These are phyloP conservation scores for Xerus inauris DNA, from an alignment of 2,113 vertebrate genomes.

Conservation along the genomic window DNA sequence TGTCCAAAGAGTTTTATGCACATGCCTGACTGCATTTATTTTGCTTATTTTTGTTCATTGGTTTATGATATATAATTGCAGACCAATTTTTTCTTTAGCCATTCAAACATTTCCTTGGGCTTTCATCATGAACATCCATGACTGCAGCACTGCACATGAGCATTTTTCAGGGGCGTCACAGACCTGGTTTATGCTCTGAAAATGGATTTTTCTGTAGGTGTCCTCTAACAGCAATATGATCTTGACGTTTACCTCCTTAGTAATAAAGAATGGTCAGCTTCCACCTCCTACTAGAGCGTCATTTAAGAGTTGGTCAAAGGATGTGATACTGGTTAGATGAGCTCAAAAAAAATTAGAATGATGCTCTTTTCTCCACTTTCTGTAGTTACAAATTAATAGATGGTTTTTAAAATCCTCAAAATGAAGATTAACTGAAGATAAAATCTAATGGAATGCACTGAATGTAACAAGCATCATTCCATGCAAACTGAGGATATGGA, in stretches of 20 bases:
- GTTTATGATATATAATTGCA: background rate
- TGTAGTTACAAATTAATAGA: background rate
- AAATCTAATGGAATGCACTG: background rate
- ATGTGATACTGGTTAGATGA: background rate
- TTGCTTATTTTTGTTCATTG: background rate
- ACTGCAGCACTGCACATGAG: background rate
- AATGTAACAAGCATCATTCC: background rate
- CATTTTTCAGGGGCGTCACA: no score
- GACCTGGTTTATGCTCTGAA: background rate
- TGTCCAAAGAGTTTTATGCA: background rate
- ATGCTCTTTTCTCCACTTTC: background rate
- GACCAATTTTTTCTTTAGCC: background rate
- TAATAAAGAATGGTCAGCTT: background rate
- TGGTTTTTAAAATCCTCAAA: background rate
- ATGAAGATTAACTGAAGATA: background rate
- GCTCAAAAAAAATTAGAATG: background rate
- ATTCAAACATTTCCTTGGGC: background rate
- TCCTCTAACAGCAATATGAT: background rate
- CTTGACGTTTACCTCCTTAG: background rate
- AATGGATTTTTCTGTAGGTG: background rate
- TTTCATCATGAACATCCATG: background rate
- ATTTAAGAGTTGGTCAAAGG: background rate
- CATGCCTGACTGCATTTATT: background rate
- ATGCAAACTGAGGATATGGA: background rate
- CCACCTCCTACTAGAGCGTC: no score